phyloP scores from a whole-genome alignment of 2,888 invertebrate species.

The Drosophila quinaria region DNA sequence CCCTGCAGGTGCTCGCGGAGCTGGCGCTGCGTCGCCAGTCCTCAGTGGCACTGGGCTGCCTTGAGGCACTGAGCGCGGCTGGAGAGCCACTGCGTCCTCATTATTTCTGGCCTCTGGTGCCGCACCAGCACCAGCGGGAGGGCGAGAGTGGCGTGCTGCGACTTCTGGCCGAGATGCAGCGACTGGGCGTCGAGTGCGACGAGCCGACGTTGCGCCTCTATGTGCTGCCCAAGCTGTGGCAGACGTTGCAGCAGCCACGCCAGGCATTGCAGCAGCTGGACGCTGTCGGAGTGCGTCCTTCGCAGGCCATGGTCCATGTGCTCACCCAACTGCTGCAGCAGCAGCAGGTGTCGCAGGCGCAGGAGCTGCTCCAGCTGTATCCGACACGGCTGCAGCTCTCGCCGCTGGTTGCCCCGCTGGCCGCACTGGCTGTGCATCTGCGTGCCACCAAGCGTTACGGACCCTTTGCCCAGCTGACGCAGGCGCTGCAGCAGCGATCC shows the following conservation, averaged over 20 bases:
- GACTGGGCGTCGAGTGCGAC: conserved; percentile 87
- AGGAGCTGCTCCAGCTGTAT: conserved; percentile 74
- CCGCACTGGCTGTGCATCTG: conserved; percentile 85
- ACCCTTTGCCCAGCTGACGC: conserved; percentile 86
- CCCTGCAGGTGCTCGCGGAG: conserved; percentile 87
- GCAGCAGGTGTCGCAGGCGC: conserved; percentile 43
- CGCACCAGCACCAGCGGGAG: conserved; percentile 86
- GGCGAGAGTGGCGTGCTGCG: conserved; percentile 87
- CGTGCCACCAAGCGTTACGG: conserved; percentile 86
- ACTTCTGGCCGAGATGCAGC: conserved; percentile 87
- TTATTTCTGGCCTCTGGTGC: conserved; percentile 89
- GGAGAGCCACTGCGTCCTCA: conserved; percentile 86
- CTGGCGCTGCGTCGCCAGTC: conserved; percentile 86
- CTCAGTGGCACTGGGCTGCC: conserved; percentile 56
- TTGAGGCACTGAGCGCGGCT: conserved; percentile 67
- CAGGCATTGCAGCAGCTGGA: conserved; percentile 77
- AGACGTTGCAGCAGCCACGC: conserved; percentile 75
- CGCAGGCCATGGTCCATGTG: conserved; percentile 72
- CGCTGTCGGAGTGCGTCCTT: conserved; percentile 75
- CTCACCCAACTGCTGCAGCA: conserved; percentile 78
- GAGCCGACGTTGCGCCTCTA: conserved; percentile 87
- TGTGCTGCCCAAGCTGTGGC: conserved; percentile 86
- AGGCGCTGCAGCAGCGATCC: conserved; percentile 86
- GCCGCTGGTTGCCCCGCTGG: conserved; percentile 86
- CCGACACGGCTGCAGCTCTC: conserved; percentile 87